phyloP scores from a whole-genome alignment of 2,113 vertebrate genomes.

The Mugil cephalus region DNA sequence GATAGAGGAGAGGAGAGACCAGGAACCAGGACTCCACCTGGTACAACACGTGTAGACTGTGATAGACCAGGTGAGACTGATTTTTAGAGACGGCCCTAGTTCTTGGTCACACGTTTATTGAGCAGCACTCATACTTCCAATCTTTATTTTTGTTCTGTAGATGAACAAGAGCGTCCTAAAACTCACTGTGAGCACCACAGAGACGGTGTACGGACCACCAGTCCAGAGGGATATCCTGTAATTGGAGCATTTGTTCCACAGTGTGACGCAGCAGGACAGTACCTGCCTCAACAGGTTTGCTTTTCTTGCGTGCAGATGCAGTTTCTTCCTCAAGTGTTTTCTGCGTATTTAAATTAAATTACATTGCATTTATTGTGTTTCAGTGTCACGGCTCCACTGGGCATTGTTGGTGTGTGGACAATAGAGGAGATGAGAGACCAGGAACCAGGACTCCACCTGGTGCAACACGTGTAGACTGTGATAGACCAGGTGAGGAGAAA shows the following conservation, averaged over 20 bases:
- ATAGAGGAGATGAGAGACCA: constrained; percentile 80
- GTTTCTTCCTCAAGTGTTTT: no score
- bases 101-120: neutral
- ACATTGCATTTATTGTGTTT: no score
- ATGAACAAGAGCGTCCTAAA: constrained; percentile 18
- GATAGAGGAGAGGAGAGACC: constrained; percentile 81
- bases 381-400: constrained; percentile 88
- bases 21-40: constrained; percentile 83
- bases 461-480: constrained; percentile 40
- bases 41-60: constrained; percentile 56
- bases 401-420: constrained; percentile 91
- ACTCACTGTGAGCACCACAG: constrained; percentile 76
- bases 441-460: constrained; percentile 85
- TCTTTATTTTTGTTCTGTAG: neutral
- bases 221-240: constrained; percentile 36
- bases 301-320: no score
- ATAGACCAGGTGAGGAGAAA: constrained; percentile 27
- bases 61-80: constrained; percentile 19
- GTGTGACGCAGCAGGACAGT: constrained; percentile 86
- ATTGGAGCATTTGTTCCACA: constrained; percentile 81
- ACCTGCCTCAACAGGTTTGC: constrained; percentile 78
- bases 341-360: no score
- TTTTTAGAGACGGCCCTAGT: neutral
- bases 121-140: neutral
- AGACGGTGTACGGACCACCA: constrained; percentile 53